These are phyloP conservation scores for Ptilodon capucinus DNA, from an alignment of 2,888 invertebrate genomes.

Conservation along the genomic window DNA sequence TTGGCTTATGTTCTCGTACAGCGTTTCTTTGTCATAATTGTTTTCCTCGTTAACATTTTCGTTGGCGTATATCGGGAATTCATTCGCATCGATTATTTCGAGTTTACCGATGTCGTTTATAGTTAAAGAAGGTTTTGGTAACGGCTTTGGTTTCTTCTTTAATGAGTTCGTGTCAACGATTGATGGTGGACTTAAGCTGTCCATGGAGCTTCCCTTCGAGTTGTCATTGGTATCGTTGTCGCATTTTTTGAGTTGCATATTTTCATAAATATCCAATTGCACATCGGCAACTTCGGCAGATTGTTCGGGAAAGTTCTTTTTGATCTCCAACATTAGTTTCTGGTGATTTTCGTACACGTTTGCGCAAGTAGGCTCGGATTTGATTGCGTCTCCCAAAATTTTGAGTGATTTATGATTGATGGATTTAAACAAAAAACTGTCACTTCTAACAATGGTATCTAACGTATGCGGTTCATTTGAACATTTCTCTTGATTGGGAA, in stretches of 20 bases:
- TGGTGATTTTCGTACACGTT: conserved; percentile 14
- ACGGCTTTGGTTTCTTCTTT: conserved; percentile 41
- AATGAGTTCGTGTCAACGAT: conserved; percentile 5
- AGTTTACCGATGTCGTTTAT: neutral
- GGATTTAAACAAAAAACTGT: conserved; percentile 26
- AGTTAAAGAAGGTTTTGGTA: conserved; percentile 32
- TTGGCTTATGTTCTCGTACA: conserved; percentile 20
- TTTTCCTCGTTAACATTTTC: conserved; percentile 2
- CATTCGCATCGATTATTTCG: neutral
- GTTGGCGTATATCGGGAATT: conserved; percentile 19
- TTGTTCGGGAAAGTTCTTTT: conserved; percentile 7
- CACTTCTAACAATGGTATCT: conserved; percentile 25
- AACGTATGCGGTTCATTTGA: conserved; percentile 11
- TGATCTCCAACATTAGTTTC: conserved; percentile 24
- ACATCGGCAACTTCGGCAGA: conserved; percentile 4
- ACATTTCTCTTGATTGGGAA: conserved; percentile 7
- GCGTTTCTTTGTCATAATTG: conserved; percentile 6
- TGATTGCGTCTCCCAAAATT: conserved; percentile 14
- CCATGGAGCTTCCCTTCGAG: conserved; percentile 16
- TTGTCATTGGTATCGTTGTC: conserved; percentile 6
- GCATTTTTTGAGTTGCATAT: conserved; percentile 1
- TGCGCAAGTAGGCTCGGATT: conserved; percentile 10
- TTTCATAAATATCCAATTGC: conserved; percentile 4
- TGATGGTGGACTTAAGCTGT: neutral
- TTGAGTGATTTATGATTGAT: conserved; percentile 17